Conservation (phyloP, 2,888 invertebrate species). For the Fissipunctia ypsillon region DNA sequence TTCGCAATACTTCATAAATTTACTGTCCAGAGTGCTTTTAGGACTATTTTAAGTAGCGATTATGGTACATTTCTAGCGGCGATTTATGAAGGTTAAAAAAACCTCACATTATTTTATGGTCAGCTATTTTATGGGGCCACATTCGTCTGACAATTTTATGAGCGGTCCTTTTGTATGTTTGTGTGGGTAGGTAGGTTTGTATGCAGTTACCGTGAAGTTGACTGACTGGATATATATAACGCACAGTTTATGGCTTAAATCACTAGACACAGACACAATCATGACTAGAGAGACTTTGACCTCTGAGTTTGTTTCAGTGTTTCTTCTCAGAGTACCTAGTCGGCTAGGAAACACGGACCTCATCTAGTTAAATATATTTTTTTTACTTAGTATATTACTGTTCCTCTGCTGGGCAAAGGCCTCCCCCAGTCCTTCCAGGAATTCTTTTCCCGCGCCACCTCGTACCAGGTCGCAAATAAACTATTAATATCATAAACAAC, state of each 20-base stretch:
- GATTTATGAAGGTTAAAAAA: slow-evolving; percentile 67
- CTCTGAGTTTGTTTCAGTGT: not conserved
- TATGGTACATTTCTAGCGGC: slow-evolving; percentile 56
- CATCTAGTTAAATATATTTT: no score
- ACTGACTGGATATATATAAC: not conserved
- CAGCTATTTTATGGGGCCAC: slow-evolving; percentile 62
- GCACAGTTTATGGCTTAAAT: no score
- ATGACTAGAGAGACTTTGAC: not conserved
- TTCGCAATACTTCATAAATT: slow-evolving; percentile 50
- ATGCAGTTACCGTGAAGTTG: not conserved
- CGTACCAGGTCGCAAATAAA: no score
- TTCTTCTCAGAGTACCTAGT: not conserved
- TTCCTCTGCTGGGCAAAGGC: no score
- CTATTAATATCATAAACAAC: no score
- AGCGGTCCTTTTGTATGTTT: slow-evolving; percentile 1
- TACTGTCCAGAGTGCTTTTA: slow-evolving; percentile 47
- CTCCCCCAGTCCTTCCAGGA: no score
- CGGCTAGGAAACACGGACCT: not conserved
- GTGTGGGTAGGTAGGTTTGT: no score
- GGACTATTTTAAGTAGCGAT: slow-evolving; percentile 64
- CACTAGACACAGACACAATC: no score
- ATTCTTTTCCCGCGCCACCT: no score
- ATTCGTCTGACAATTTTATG: slow-evolving; percentile 49
- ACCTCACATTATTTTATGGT: slow-evolving; percentile 67
- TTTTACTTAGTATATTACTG: no score